phyloP scores from a whole-genome alignment of 2,113 vertebrate genomes.

The Microcebus jonahi region DNA sequence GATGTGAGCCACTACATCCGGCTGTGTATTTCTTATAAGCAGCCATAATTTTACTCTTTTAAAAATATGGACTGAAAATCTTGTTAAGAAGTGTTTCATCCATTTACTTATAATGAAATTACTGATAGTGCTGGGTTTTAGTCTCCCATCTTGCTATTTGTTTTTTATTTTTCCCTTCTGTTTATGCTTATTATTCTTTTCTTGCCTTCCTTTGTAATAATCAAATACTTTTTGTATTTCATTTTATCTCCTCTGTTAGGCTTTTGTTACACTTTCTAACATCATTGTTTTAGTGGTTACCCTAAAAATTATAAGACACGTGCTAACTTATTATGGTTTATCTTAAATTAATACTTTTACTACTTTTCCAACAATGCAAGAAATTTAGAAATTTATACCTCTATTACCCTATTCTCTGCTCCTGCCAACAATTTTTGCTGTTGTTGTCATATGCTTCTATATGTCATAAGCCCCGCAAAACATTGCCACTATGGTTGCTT shows the following conservation, averaged over 20 bases:
- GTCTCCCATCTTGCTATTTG: background rate
- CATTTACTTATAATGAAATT: background rate
- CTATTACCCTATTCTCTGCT: background rate
- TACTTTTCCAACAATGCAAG: background rate
- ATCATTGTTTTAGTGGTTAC: background rate
- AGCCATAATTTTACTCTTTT: background rate
- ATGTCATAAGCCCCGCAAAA: background rate
- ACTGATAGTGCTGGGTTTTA: background rate
- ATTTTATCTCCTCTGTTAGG: background rate
- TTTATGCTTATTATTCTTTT: background rate
- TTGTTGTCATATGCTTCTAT: background rate
- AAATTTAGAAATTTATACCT: background rate
- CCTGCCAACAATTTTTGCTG: background rate
- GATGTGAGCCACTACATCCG: too few species aligned
- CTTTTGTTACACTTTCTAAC: background rate
- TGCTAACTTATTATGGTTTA: background rate
- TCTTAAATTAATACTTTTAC: background rate
- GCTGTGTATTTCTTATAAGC: background rate
- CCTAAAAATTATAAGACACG: background rate
- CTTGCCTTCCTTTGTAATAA: background rate
- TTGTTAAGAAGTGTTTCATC: background rate
- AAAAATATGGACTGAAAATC: background rate
- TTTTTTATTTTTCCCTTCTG: background rate
- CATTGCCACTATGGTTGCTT: background rate
- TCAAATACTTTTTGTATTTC: background rate